These are phyloP conservation scores for Zaprionus camerounensis DNA, from an alignment of 1,140 invertebrate genomes.

Conservation along the genomic window DNA sequence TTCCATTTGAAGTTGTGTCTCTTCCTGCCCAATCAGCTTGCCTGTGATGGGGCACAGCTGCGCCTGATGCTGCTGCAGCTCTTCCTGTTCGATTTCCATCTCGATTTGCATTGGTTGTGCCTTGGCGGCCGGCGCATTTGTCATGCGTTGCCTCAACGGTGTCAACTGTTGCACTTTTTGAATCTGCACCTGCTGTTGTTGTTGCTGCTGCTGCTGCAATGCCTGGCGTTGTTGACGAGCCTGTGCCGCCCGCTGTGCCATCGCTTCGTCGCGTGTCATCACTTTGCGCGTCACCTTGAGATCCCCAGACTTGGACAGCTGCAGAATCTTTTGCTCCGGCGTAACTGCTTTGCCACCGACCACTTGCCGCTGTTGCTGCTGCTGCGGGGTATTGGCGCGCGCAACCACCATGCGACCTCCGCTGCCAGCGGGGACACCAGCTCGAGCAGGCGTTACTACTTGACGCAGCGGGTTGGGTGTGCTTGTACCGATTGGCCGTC, in stretches of 20 bases:
- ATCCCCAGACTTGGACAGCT: slow-evolving; percentile 80
- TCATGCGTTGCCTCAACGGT: slow-evolving; percentile 34
- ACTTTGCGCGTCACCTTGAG: slow-evolving; percentile 83
- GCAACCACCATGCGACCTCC: slow-evolving; percentile 32
- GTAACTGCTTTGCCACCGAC: slow-evolving; percentile 62
- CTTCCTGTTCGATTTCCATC: slow-evolving; percentile 65
- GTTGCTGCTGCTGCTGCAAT: slow-evolving; percentile 46
- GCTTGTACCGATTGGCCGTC: slow-evolving; percentile 37
- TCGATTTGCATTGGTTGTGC: slow-evolving; percentile 41
- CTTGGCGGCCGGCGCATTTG: slow-evolving; percentile 26
- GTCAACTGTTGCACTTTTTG: slow-evolving; percentile 65
- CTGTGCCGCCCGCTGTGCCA: slow-evolving; percentile 59
- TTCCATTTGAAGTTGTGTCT: slow-evolving; percentile 80
- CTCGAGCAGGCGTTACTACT: slow-evolving; percentile 28
- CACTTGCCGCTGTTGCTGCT: slow-evolving; percentile 46
- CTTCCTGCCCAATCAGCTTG: slow-evolving; percentile 76
- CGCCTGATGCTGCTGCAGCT: slow-evolving; percentile 65
- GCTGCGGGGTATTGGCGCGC: slow-evolving; percentile 33
- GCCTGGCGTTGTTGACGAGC: slow-evolving; percentile 57
- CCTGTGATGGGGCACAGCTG: slow-evolving; percentile 79
- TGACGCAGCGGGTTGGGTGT: slow-evolving; percentile 42
- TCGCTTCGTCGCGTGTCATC: slow-evolving; percentile 72
- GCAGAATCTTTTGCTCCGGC: slow-evolving; percentile 80
- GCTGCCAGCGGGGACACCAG: slow-evolving; percentile 21
- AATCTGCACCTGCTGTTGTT: slow-evolving; percentile 53